Evolutionary conservation across 2,113 vertebrate genomes (phyloP).

Genomic region (Synodontis membranacea): DNA sequence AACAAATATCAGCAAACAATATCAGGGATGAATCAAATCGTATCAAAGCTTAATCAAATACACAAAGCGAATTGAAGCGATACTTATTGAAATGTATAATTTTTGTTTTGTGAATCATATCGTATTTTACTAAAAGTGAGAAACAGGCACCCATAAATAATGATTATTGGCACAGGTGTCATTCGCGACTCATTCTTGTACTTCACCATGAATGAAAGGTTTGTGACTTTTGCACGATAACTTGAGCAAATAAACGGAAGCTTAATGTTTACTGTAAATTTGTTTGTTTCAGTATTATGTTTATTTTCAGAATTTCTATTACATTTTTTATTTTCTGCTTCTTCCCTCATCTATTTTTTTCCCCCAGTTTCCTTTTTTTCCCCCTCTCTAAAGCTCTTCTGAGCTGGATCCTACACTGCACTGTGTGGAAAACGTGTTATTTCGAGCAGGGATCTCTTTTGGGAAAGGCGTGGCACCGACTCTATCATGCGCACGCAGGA

Average conservation of each 20-base stretch:
- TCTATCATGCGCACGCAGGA: constrained; percentile 5
- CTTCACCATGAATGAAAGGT: background rate
- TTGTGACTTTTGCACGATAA: background rate
- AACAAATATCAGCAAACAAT: background rate
- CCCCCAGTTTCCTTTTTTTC: background rate
- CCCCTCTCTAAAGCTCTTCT: background rate
- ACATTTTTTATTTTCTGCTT: background rate
- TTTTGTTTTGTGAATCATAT: background rate
- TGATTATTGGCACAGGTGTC: background rate
- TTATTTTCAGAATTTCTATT: background rate
- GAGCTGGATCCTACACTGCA: no score
- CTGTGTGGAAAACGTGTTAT: background rate
- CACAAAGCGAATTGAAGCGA: background rate
- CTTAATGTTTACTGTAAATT: background rate
- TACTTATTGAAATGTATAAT: background rate
- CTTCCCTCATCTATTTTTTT: background rate
- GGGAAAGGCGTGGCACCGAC: background rate
- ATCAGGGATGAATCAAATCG: background rate
- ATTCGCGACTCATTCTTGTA: background rate
- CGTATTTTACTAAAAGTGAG: background rate
- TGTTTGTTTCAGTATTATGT: background rate
- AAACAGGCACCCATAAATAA: background rate
- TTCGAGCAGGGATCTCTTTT: background rate
- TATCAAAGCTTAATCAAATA: background rate
- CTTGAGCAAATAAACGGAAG: background rate